Evolutionary conservation across 2,113 vertebrate genomes (phyloP).

Genomic region (Pluvianellus socialis): DNA sequence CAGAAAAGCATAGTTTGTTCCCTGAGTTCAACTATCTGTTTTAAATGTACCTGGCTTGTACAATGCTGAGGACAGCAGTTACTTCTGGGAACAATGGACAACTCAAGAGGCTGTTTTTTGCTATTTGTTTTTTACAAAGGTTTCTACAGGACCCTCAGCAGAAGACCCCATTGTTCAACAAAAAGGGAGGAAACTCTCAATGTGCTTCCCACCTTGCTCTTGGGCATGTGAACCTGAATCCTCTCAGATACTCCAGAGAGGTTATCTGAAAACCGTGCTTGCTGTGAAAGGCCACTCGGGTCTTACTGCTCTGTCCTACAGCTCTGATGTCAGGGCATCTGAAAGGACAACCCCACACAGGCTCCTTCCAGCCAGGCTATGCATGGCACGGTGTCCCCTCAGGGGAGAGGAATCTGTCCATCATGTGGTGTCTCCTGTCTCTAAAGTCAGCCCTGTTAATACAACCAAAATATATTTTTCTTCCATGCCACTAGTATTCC

Average conservation of each 20-base stretch:
- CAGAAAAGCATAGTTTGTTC: not conserved
- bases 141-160: not conserved
- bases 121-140: not conserved
- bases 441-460: not conserved
- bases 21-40: not conserved
- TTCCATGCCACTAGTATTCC: not conserved
- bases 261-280: not conserved
- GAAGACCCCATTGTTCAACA: not conserved
- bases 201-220: not conserved
- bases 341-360: not conserved
- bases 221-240: not conserved
- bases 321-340: not conserved
- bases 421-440: not conserved
- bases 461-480: not conserved
- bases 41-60: not conserved
- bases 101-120: not conserved
- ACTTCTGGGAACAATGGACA: not conserved
- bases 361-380: not conserved
- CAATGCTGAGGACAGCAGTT: not conserved
- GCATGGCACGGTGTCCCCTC: rapidly evolving
- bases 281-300: not conserved
- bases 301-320: not conserved
- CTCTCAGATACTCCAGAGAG: not conserved
- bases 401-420: not conserved
- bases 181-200: not conserved